phyloP scores from a whole-genome alignment of 2,113 vertebrate species.

The Colistium nudipinnis region DNA sequence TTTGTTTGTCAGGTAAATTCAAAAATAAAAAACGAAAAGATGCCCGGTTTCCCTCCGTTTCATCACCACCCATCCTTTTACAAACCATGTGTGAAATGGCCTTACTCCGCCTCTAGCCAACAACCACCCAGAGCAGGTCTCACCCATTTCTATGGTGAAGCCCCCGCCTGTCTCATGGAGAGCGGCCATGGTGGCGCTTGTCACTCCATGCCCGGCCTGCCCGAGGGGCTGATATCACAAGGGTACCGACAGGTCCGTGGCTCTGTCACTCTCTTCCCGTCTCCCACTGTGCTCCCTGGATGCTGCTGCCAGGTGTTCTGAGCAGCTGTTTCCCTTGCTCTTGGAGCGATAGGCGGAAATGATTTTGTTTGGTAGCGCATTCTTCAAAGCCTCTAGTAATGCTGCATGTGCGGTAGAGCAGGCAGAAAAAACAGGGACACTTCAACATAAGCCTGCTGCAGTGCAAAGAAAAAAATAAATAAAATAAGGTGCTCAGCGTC shows the following conservation, averaged over 20 bases:
- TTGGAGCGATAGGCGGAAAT: constrained; percentile 17
- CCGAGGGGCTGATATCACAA: constrained; percentile 44
- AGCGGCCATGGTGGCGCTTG: constrained; percentile 37
- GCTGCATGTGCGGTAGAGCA: constrained; percentile 30
- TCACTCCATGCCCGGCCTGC: constrained; percentile 44
- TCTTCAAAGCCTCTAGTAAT: constrained; percentile 33
- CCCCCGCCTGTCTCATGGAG: constrained; percentile 43
- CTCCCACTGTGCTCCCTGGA: constrained; percentile 55
- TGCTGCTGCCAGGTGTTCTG: constrained; percentile 69
- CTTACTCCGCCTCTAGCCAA: background rate
- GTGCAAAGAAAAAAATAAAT: constrained; percentile 23
- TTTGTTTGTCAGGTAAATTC: constrained; percentile 25
- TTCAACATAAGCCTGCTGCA: constrained; percentile 34
- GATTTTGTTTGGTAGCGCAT: constrained; percentile 27
- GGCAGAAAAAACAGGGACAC: constrained; percentile 42
- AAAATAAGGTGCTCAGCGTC: no score
- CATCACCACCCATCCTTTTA: constrained; percentile 37
- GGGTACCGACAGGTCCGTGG: constrained; percentile 48
- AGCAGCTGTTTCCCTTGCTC: constrained; percentile 68
- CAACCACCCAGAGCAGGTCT: constrained; percentile 25
- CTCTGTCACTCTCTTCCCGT: constrained; percentile 46
- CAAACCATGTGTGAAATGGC: constrained; percentile 43
- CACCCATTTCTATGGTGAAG: constrained; percentile 56
- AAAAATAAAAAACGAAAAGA: constrained; percentile 11
- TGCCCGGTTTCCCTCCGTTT: constrained; percentile 12